These are phyloP conservation scores for Perca flavescens DNA, from an alignment of 2,113 vertebrate species.

Conservation along the genomic window DNA sequence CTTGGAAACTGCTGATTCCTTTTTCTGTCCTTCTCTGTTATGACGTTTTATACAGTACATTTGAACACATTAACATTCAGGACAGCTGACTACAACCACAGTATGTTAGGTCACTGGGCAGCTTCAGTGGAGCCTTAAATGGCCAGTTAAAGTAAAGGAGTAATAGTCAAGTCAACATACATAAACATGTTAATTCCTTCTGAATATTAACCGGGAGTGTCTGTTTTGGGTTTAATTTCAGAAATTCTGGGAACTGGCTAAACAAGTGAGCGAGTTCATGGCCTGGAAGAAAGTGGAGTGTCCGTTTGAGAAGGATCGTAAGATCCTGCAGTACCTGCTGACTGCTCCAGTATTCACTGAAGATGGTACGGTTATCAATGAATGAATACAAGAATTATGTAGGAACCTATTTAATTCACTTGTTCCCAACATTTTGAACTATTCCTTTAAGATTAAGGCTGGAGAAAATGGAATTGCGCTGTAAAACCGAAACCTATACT, in stretches of 20 bases:
- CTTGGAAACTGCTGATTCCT: constrained; percentile 7
- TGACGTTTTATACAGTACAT: not conserved
- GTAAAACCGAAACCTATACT: no score
- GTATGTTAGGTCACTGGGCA: not conserved
- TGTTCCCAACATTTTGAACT: no score
- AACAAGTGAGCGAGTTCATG: constrained; percentile 96
- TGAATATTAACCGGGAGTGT: not conserved
- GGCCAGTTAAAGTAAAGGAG: not conserved
- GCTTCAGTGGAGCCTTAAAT: not conserved
- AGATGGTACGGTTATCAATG: constrained; percentile 85
- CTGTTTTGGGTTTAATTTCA: constrained; percentile 57
- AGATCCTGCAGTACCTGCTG: constrained; percentile 92
- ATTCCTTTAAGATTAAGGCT: no score
- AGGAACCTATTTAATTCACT: no score
- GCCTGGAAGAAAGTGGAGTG: constrained; percentile 95
- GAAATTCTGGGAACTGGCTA: constrained; percentile 98
- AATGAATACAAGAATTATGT: not conserved
- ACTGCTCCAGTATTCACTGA: constrained; percentile 92
- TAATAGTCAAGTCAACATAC: not conserved
- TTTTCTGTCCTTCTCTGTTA: not conserved
- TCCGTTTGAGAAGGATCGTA: constrained; percentile 94
- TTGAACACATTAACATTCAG: not conserved
- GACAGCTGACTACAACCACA: not conserved
- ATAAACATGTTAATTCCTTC: not conserved
- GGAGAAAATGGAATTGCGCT: no score